Conservation (phyloP, 2,113 vertebrate species). For the Seriola aureovittata region DNA sequence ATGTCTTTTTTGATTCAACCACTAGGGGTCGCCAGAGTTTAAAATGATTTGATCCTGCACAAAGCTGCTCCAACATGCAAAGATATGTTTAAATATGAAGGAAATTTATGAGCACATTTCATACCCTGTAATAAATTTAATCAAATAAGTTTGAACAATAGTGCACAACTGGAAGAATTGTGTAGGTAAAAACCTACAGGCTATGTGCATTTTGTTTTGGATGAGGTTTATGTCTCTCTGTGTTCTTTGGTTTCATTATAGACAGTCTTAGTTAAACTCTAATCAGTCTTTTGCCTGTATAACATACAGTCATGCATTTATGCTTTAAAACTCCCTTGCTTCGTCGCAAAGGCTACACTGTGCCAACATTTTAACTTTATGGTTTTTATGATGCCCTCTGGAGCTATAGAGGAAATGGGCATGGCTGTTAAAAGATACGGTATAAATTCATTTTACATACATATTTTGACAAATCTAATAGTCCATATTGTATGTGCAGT, state of each 20-base stretch:
- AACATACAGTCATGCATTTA: slow-evolving; percentile 42
- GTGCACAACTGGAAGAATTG: no score
- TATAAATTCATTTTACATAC: slow-evolving; percentile 41
- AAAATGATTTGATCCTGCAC: neutral
- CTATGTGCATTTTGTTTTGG: neutral
- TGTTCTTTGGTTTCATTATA: slow-evolving; percentile 24
- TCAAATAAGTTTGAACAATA: neutral
- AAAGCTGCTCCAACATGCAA: neutral
- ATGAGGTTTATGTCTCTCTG: neutral
- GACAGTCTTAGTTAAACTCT: slow-evolving; percentile 23
- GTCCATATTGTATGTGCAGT: slow-evolving; percentile 24
- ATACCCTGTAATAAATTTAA: neutral
- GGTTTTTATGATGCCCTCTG: slow-evolving; percentile 54
- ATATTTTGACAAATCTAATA: slow-evolving; percentile 42
- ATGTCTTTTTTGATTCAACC: slow-evolving; percentile 3
- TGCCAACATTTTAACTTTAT: slow-evolving; percentile 52
- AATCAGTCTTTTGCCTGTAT: slow-evolving; percentile 9
- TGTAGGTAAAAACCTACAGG: neutral
- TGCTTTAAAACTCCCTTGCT: slow-evolving; percentile 47
- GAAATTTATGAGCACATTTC: neutral
- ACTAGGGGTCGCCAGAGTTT: slow-evolving; percentile 6
- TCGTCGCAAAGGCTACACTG: slow-evolving; percentile 41
- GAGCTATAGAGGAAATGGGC: slow-evolving; percentile 43
- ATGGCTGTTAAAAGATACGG: slow-evolving; percentile 39
- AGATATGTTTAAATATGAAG: neutral